A percentile compares a stretch with the other conserved stretches of the same genome.
These are phyloP conservation scores for Drosophila dives DNA, from an alignment of 2,888 invertebrate genomes.

Conservation along the genomic window DNA sequence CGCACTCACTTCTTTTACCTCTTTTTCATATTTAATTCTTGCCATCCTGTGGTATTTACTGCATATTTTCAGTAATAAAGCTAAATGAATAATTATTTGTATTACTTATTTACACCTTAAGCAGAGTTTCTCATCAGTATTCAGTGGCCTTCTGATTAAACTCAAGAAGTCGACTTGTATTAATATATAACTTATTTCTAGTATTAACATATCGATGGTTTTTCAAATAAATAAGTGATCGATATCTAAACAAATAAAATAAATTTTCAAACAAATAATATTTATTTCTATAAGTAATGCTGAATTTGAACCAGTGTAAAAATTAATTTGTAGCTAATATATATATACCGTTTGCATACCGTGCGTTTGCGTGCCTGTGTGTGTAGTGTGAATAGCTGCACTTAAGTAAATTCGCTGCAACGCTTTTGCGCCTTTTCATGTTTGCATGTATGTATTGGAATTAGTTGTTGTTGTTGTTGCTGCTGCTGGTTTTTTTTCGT, in stretches of 20 bases:
- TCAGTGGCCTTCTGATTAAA: background rate
- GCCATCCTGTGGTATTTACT: background rate
- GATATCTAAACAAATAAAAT: background rate
- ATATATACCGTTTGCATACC: conserved; percentile 13
- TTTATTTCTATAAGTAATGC: background rate
- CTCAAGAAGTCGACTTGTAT: background rate
- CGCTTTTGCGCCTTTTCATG: conserved; percentile 42
- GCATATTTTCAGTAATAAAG: background rate
- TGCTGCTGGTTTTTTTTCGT: conserved; percentile 27
- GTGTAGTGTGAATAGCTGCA: conserved; percentile 17
- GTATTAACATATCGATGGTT: background rate
- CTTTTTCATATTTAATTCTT: background rate
- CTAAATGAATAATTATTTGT: background rate
- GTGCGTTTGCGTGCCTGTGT: conserved; percentile 4
- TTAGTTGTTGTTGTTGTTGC: conserved; percentile 37
- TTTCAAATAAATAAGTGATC: background rate
- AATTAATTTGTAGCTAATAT: background rate
- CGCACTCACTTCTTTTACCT: background rate
- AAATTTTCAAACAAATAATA: background rate
- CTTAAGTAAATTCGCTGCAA: conserved; percentile 38
- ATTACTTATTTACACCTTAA: background rate
- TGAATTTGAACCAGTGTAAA: background rate
- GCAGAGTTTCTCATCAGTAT: background rate
- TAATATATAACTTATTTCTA: background rate
- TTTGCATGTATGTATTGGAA: conserved; percentile 41